Evolutionary conservation across 1,140 invertebrate genomes (phyloP), one percentile per base, ranked within the genome.

Genomic region (Cotesia chilonis): DNA sequence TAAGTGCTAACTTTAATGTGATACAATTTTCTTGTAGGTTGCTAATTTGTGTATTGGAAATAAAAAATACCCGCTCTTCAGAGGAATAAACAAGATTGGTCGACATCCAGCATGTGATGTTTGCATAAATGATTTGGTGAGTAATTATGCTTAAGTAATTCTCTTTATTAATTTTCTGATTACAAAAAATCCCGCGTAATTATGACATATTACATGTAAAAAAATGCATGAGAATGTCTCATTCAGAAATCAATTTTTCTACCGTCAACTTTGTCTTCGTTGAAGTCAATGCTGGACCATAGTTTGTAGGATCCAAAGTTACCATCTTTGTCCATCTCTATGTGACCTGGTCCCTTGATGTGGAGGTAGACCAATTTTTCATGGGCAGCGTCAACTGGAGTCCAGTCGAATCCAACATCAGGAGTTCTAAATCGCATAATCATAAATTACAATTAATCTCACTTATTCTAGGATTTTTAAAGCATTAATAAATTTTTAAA

Each of bases 251-350:
- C 74, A 35, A 73, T 28, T 14, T 59, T 70, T 41, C 70, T 69
- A 1, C 63, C 63, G 4, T 17, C 63, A 54, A 75, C 51, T 68
- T 70, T 75, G 61, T 88, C 88, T 79, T 90, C 89, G 10, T 79
- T 78, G 35, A 90, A 86, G 9, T 87, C 84, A 0, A 90, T 83
- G 12, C 80, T 84, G 59, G 87, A 80, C 89, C 89, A 90, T 78
- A 90, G 89, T 10, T 82, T 75, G 65, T 78, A 81, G 0, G 88
- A 79, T 2, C 85, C 86, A 70, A 89, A 85, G 73, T 88, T 84
- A 0, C 77, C 68, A 55, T 75, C 80, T 4, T 78, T 71, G 54
- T 82, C 84, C 83, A 89, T 88, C 28, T 78, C 68, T 6, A 82
- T 74, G 6, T 83, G 76, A 9, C 78, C 81, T 0, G 87, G 87